phyloP scores from a whole-genome alignment of 2,797 vertebrate genomes.

The Siniperca obscura region DNA sequence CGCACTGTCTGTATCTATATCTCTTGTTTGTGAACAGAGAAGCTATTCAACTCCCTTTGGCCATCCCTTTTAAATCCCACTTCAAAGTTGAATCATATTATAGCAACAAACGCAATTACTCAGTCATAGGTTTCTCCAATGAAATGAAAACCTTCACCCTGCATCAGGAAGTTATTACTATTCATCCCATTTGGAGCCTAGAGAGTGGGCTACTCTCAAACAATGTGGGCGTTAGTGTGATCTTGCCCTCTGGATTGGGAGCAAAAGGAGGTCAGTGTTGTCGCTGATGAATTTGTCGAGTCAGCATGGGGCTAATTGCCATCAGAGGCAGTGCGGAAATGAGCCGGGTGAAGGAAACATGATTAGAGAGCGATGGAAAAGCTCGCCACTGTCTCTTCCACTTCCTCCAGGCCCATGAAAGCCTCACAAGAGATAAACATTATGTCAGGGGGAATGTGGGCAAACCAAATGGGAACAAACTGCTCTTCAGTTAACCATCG shows the following conservation, averaged over 20 bases:
- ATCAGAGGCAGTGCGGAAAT: conserved; percentile 58
- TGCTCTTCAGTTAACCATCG: conserved; percentile 65
- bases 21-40: conserved; percentile 55
- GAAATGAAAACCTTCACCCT: conserved; percentile 60
- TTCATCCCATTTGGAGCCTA: conserved; percentile 35
- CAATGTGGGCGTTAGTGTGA: conserved; percentile 43
- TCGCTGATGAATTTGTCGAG: conserved; percentile 69
- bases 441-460: conserved; percentile 54
- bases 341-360: conserved; percentile 58
- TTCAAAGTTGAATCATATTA: conserved; percentile 69
- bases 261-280: conserved; percentile 70
- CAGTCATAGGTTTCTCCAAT: conserved; percentile 50
- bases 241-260: conserved; percentile 67
- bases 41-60: conserved; percentile 48
- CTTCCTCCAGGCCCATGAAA: conserved; percentile 53
- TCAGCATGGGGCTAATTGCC: conserved; percentile 80
- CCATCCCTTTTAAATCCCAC: conserved; percentile 63
- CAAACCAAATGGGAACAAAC: conserved; percentile 64
- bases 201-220: conserved; percentile 36
- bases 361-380: conserved; percentile 66
- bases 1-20: conserved; percentile 46
- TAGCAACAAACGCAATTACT: conserved; percentile 59
- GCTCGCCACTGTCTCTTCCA: conserved; percentile 24
- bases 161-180: conserved; percentile 41
- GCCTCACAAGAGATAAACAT: conserved; percentile 56